Evolutionary conservation across 1,140 invertebrate genomes (phyloP).

Genomic region (Scaptodrosophila lebanonensis): DNA sequence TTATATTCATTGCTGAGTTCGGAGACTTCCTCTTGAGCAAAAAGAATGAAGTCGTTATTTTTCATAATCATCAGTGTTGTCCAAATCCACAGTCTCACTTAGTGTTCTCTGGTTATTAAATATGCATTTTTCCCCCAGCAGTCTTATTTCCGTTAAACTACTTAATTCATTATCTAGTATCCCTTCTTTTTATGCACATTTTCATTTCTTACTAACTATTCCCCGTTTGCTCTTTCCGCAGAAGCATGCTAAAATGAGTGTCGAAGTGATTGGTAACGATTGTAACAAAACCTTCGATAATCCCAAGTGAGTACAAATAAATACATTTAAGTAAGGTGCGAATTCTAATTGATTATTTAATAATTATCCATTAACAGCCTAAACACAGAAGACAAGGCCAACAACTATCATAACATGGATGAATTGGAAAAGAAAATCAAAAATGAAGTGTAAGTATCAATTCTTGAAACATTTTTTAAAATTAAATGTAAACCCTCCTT

Average conservation of each 20-base stretch:
- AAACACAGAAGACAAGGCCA: slow-evolving; percentile 63
- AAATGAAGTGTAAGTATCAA: slow-evolving; percentile 71
- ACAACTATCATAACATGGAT: slow-evolving; percentile 70
- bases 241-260: slow-evolving; percentile 77
- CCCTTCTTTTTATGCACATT: no score
- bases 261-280: slow-evolving; percentile 76
- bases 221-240: no score
- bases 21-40: no score
- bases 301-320: slow-evolving; percentile 51
- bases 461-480: not conserved
- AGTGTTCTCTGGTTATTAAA: no score
- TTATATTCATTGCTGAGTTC: no score
- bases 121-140: no score
- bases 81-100: no score
- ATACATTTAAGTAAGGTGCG: not conserved
- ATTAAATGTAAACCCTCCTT: not conserved
- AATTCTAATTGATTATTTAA: not conserved
- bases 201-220: no score
- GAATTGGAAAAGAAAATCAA: slow-evolving; percentile 76
- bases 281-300: slow-evolving; percentile 73
- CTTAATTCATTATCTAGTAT: no score
- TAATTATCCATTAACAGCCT: slow-evolving; percentile 32
- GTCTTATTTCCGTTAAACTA: no score
- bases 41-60: no score
- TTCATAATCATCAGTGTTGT: no score